Conservation (phyloP, 1,140 invertebrate species). For the Dreissena rostriformis region DNA sequence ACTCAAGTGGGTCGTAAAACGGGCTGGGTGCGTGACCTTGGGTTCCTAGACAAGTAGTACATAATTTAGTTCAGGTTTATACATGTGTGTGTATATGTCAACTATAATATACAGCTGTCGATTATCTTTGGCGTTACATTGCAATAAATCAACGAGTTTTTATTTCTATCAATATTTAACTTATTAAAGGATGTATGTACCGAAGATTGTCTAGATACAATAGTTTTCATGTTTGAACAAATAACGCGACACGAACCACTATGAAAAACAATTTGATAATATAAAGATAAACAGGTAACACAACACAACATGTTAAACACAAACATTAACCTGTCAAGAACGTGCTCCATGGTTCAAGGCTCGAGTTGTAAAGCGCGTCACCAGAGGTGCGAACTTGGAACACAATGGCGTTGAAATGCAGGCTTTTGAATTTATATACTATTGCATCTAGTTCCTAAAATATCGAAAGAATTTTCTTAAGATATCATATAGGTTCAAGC, state of each 20-base stretch:
- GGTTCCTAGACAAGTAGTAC: slow-evolving; percentile 29
- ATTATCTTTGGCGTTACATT: too few relatives aligned
- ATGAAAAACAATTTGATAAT: not conserved
- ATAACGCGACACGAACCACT: not conserved
- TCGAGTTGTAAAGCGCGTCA: slow-evolving; percentile 76
- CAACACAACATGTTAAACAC: not conserved
- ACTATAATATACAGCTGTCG: too few relatives aligned
- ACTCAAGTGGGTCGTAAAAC: slow-evolving; percentile 74
- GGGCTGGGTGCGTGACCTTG: slow-evolving; percentile 73
- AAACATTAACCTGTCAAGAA: slow-evolving; percentile 71
- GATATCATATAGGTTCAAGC: too few relatives aligned
- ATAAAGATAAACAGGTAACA: not conserved
- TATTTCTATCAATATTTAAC: not conserved
- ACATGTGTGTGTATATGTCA: too few relatives aligned
- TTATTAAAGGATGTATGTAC: not conserved
- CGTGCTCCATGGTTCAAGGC: slow-evolving; percentile 76
- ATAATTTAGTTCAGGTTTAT: too few relatives aligned
- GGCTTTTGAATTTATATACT: slow-evolving; percentile 64
- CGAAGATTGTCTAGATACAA: not conserved
- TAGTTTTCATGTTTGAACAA: not conserved
- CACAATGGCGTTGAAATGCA: slow-evolving; percentile 75
- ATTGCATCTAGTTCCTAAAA: slow-evolving; percentile 64
- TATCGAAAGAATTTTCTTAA: not conserved
- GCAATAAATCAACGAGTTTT: not conserved
- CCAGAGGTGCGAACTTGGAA: slow-evolving; percentile 72